Percentiles rank a stretch among this genome's conserved stretches.
Conservation (phyloP, 2,113 vertebrate species). For the Globicephala melas region DNA sequence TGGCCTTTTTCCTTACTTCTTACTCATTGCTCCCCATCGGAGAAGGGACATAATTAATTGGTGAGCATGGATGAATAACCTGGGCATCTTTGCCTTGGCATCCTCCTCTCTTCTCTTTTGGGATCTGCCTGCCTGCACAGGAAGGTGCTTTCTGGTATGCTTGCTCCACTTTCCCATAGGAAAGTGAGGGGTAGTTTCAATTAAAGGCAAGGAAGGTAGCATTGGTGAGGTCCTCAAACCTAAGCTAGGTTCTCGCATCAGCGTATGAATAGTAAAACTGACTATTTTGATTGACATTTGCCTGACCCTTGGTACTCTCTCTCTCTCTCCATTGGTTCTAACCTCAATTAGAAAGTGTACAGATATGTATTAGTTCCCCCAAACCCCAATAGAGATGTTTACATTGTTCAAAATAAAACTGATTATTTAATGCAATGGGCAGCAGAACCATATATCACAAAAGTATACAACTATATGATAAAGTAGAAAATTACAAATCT, state of each 20-base stretch:
- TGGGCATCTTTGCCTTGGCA: not conserved
- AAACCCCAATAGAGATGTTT: not conserved
- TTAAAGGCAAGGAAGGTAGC: not conserved
- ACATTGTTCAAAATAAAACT: conserved; percentile 1
- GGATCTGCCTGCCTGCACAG: not conserved
- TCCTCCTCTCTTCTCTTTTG: not conserved
- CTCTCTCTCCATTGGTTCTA: not conserved
- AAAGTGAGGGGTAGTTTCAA: not conserved
- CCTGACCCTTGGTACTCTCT: not conserved
- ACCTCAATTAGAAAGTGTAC: not conserved
- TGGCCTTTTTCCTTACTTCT: not conserved
- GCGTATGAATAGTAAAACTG: not conserved
- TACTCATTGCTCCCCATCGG: not conserved
- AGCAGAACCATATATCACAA: not conserved
- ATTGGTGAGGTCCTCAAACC: not conserved
- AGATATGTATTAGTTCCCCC: not conserved
- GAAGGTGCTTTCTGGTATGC: not conserved
- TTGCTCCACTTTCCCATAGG: not conserved
- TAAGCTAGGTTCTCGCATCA: not conserved
- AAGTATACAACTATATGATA: not conserved
- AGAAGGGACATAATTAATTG: not conserved
- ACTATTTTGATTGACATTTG: not conserved
- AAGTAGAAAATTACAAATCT: not conserved
- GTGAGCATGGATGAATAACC: not conserved
- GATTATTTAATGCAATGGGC: not conserved